Base-by-base conservation (phyloP, 2,113 vertebrate species). In the Eurypyga helias region DNA sequence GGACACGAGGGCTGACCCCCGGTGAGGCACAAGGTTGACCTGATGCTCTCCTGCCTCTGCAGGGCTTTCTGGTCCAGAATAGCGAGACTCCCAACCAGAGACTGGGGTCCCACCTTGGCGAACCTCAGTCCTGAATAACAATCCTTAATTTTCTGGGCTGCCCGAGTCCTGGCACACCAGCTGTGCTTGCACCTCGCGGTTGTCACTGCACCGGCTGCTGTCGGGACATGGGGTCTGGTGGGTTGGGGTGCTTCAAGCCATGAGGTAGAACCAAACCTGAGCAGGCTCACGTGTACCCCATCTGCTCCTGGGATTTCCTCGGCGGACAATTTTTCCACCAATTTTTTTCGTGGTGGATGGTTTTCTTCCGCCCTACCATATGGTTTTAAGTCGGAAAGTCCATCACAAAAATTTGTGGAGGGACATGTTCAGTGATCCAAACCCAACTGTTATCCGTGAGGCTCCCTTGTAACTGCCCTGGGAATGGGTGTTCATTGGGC, bases 301-400 rank as follows among this genome's bases (percentile, higher is more conserved):
- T 61, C 71, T 77, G 46, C 64, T 66, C 19, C 1, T 33, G 36
- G 43, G n/a, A 24, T 87, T 91, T 89, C 72, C 64, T 55, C 13
- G 2, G 77, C 48, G 62, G 81, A 89, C 93, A 65, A 26, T 16
- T 87, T 41, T 83, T 72, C 67, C 45, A 13, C 43, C 16, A 0
- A 3, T 52, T 55, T 58, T 55, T 67, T 49, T 73, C 2, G 0
- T 21, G 31, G 31, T 55, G 23, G 67, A 25, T 0, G 3, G 10
- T 84, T 79, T 79, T 33, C 54, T 46, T 67, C 0, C 0, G 31
- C 31, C 48, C 13, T 41, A 46, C 33, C 21, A 26, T 0, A 0
- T 48, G 75, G 75, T 70, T 91, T 82, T 95, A 66, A 57, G 29
- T 91, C 69, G 14, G 14, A 24, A 41, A 16, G 0, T 48, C n/a